Base-by-base conservation (phyloP, 37 sponge, comb jelly and placozoan genomes). In the Aplysina aerophoba region DNA sequence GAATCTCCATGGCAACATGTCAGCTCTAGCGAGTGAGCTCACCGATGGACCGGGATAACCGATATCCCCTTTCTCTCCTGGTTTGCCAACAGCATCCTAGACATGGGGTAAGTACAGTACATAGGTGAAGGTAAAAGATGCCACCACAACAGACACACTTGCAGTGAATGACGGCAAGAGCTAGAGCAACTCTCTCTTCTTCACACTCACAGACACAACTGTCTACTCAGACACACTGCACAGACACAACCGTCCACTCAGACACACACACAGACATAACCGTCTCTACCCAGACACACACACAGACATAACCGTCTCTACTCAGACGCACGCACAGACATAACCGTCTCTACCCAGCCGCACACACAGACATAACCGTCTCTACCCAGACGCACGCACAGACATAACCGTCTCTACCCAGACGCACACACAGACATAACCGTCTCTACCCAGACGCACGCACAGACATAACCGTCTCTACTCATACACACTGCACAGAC, bases 321-420 rank as follows among this genome's bases (percentile, higher is more conserved):
- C 73, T 34, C 72, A 44, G 72, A 60, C 28, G 19, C 72, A 67
- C 66, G 22, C 72, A 67, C 66, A 65, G 30, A 65, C 66, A 65
- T 30, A 16, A 24, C 22, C 30, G 57, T 77, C 15, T 30, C 22
- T 73, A 11, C 73, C 28, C 72, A 44, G 72, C 68, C 28, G 19
- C 72, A 67, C 66, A 16, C 66, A 16, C 66, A 65, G 30, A 16
- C 66, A 65, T 30, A 16, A 24, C 22, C 66, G 22, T 30, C 22
- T 30, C 22, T 35, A 69, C 71, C 1, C 71, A 69, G 34, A 27
- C 71, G 30, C 71, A 27, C 71, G 30, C 66, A 16, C 66, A 65
- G 30, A 16, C 66, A 65, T 30, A 16, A 24, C 22, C 66, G 22
- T 30, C 22, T 35, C 1, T 35, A 69, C 71, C 1, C 71, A 69